Evolutionary conservation across 2,113 vertebrate genomes (phyloP).

Genomic region (Cryptomyrus ogoouensis): DNA sequence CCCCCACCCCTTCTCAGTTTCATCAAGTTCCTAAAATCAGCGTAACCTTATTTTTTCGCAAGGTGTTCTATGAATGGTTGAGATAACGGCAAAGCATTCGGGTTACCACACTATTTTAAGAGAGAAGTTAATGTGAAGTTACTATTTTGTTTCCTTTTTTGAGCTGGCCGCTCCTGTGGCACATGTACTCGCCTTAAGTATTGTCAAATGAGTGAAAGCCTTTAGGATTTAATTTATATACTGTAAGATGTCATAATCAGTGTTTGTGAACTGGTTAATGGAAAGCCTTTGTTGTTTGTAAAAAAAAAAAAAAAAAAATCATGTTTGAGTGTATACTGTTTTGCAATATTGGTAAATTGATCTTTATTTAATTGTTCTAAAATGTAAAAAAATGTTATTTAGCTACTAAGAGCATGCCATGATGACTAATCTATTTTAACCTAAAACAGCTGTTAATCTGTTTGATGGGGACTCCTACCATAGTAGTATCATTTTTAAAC

Average conservation of each 20-base stretch:
- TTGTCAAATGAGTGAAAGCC: constrained; percentile 14
- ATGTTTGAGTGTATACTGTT: constrained; percentile 16
- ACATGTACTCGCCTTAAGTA: constrained; percentile 18
- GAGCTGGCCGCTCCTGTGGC: neutral
- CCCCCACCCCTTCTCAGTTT: neutral
- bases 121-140: constrained; percentile 4
- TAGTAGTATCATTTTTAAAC: constrained; percentile 7
- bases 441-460: constrained; percentile 16
- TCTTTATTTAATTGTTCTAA: constrained; percentile 13
- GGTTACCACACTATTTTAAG: constrained; percentile 13
- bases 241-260: constrained; percentile 16
- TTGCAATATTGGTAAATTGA: constrained; percentile 10
- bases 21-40: neutral
- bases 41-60: neutral
- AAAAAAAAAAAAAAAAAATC: neutral
- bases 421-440: constrained; percentile 18
- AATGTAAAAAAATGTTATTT: constrained; percentile 13
- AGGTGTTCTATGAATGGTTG: neutral
- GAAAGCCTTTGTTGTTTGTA: constrained; percentile 14
- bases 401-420: constrained; percentile 18
- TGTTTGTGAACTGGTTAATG: constrained; percentile 12
- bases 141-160: neutral
- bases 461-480: constrained; percentile 11
- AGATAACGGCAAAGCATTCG: neutral
- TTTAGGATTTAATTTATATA: constrained; percentile 14